Evolutionary conservation across 2,888 invertebrate species (phyloP), one percentile per base, ranked within the genome.

Genomic region (Pristionchus arcanus): DNA sequence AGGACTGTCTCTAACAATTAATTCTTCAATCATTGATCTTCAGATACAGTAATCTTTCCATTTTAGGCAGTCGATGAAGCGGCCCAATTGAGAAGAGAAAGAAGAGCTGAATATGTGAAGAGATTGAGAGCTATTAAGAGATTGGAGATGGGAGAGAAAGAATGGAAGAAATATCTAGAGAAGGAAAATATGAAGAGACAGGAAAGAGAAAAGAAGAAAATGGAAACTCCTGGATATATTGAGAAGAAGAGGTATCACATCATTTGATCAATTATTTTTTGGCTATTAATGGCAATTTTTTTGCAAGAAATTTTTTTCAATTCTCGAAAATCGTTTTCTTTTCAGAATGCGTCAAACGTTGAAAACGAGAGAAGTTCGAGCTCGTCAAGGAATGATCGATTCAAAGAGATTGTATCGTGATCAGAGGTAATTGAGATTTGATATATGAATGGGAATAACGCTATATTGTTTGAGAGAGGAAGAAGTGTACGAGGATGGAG

Each of bases 401-500:
- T 2, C 25, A 25, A 77, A 25, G 25, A 49, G n/a, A 16, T 25
- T 42, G 42, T 77, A 42, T n/a, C 25, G 34, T 34, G 16, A 25
- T 11, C 21, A 77, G 42, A 71, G 77, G 42, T 77, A 42, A 21
- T 13, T 49, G 42, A 49, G 0, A 49, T 49, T 7, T 49, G 9
- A 49, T 49, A 3, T 42, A 42, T 42, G 42, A 9, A 42, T 49
- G 77, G 37, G 15, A 77, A 21, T 25, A 37, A 37, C 16, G 15
- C 37, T 37, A 7, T 3, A 77, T 19, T 37, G 15, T 77, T 77
- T 34, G 31, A 55, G 55, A 28, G 55, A 55, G 25, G 84, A 84
- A 28, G 84, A 84, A 55, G 84, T 84, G 7, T 84, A 84, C 31
- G 84, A 84, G 49, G 84, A 84, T 28, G 84, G 84, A 55, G 84